A percentile compares a stretch with the other conserved stretches of the same genome.
phyloP scores from a whole-genome alignment of 2,113 vertebrate species.

The Eudyptes chrysolophus region DNA sequence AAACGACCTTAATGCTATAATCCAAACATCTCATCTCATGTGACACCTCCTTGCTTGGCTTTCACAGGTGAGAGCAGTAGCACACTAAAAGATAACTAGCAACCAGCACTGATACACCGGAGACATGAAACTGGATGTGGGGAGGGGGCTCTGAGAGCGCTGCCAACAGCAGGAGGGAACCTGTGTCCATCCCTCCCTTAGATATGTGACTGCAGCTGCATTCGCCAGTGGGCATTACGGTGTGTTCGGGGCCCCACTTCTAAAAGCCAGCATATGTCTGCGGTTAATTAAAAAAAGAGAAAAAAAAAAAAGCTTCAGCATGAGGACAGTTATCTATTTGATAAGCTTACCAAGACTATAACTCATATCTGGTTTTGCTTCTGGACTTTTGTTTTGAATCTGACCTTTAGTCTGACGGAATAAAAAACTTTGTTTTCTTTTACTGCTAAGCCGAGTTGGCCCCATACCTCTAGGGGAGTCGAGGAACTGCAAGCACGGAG shows the following conservation, averaged over 20 bases:
- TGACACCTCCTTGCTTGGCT: neutral
- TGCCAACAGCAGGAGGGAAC: neutral
- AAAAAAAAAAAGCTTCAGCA: neutral
- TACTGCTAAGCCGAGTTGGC: neutral
- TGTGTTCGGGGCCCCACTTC: neutral
- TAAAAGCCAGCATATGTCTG: neutral
- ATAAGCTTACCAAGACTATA: neutral
- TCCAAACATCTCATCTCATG: neutral
- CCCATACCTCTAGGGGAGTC: neutral
- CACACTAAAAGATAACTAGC: neutral
- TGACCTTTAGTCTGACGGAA: neutral
- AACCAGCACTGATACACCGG: neutral
- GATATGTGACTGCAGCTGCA: neutral
- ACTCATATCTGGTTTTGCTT: neutral
- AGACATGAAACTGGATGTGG: neutral
- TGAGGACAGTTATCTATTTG: neutral
- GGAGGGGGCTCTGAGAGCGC: neutral
- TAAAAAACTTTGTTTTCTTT: neutral
- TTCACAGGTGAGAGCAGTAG: neutral
- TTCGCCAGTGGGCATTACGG: neutral
- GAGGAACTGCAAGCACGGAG: neutral
- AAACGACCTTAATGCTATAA: neutral
- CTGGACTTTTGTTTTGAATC: neutral
- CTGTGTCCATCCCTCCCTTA: neutral
- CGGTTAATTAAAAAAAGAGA: neutral